Conservation (phyloP, 2,888 invertebrate species). For the Cantharis nigra region DNA sequence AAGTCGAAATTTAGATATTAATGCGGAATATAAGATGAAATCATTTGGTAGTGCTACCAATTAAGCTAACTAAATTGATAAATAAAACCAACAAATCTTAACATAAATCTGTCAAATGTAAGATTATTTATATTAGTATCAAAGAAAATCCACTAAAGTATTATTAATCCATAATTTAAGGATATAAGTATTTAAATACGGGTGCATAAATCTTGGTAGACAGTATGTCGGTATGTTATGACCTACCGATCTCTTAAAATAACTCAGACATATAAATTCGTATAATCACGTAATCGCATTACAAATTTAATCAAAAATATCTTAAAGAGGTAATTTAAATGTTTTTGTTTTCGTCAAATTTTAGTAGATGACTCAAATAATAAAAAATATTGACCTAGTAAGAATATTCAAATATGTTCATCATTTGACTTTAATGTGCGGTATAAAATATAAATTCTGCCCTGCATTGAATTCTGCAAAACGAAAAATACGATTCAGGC, state of each 20-base stretch:
- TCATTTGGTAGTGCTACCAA: not conserved
- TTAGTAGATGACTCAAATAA: not conserved
- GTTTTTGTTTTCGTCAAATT: not conserved
- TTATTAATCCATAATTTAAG: slow-evolving; percentile 42
- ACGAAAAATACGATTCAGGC: not conserved
- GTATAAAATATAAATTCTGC: not conserved
- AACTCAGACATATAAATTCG: slow-evolving; percentile 31
- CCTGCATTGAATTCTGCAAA: not conserved
- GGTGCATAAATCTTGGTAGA: slow-evolving; percentile 36
- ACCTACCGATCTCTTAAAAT: slow-evolving; percentile 37
- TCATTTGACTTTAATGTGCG: not conserved
- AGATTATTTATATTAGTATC: slow-evolving; percentile 31
- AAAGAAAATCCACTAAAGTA: slow-evolving; percentile 40
- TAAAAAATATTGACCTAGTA: not conserved
- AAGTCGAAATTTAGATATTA: not conserved
- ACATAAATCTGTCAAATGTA: slow-evolving; percentile 21
- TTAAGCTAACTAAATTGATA: slow-evolving; percentile 7
- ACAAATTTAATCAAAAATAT: slow-evolving; percentile 22
- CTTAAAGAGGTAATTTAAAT: slow-evolving; percentile 8
- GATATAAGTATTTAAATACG: slow-evolving; percentile 33
- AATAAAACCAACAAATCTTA: slow-evolving; percentile 19
- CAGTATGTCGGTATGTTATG: slow-evolving; percentile 37
- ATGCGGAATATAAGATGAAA: not conserved
- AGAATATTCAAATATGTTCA: not conserved
- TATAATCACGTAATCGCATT: slow-evolving; percentile 33